Evolutionary conservation across 2,113 vertebrate genomes (phyloP).

Genomic region (Macrotis lagotis): DNA sequence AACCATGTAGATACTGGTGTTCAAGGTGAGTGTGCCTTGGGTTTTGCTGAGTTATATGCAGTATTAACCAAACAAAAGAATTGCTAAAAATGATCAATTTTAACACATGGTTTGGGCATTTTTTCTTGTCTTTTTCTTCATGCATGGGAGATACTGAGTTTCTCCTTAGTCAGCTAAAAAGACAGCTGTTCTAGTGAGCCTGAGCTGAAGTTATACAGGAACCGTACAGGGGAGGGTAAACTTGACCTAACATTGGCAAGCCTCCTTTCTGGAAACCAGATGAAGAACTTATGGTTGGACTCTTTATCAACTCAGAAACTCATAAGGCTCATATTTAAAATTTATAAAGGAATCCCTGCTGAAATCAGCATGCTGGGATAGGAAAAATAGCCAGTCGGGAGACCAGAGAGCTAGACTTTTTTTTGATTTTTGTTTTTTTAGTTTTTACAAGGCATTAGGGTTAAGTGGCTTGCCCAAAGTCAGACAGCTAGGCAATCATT

Average conservation of each 20-base stretch:
- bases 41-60: conserved; percentile 71
- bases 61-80: conserved; percentile 72
- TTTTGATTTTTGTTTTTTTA: too few relatives aligned
- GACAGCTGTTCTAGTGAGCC: background rate
- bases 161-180: background rate
- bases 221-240: background rate
- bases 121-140: background rate
- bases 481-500: too few relatives aligned
- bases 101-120: background rate
- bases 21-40: conserved; percentile 78
- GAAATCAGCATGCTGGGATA: background rate
- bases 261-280: background rate
- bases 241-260: background rate
- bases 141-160: background rate
- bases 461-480: too few relatives aligned
- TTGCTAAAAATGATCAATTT: conserved; percentile 59
- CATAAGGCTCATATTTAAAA: background rate
- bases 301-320: too few relatives aligned
- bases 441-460: too few relatives aligned
- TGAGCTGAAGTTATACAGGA: background rate
- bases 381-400: background rate
- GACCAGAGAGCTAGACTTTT: background rate
- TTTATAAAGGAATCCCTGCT: background rate
- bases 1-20: conserved; percentile 46
- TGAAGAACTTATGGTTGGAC: background rate